Evolutionary conservation across 2,888 invertebrate species (phyloP).

Genomic region (Drosophila paramelanica): DNA sequence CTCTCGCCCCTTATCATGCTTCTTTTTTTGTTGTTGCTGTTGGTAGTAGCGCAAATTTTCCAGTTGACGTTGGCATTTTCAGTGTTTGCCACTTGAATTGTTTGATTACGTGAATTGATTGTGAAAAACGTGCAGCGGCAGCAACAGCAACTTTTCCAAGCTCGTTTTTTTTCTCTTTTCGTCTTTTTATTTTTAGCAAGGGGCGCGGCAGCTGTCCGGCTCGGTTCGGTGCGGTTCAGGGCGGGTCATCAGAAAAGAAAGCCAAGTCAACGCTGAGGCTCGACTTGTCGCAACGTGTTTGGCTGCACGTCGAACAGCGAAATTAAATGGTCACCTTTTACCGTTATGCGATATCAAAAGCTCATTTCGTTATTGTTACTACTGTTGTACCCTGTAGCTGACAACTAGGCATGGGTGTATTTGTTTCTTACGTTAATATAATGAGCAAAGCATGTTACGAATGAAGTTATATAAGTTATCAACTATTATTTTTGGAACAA

Average conservation of each 20-base stretch:
- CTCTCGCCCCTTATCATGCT: neutral
- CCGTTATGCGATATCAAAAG: conserved; percentile 42
- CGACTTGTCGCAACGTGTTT: conserved; percentile 53
- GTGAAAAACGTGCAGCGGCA: conserved; percentile 79
- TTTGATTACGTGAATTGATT: conserved; percentile 84
- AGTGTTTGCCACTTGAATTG: conserved; percentile 84
- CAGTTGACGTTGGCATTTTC: conserved; percentile 84
- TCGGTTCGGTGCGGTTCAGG: neutral
- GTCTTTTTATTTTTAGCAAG: conserved; percentile 9
- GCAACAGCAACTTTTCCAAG: conserved; percentile 54
- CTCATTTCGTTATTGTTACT: conserved; percentile 23
- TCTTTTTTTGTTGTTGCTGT: conserved; percentile 34
- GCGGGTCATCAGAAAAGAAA: conserved; percentile 47
- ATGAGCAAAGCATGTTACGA: no score
- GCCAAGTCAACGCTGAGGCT: conserved; percentile 36
- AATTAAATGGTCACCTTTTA: conserved; percentile 71
- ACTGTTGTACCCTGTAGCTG: conserved; percentile 1
- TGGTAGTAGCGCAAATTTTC: conserved; percentile 76
- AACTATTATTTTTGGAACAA: no score
- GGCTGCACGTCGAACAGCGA: conserved; percentile 54
- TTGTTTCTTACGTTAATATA: no score
- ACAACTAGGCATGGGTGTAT: neutral
- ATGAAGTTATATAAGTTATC: no score
- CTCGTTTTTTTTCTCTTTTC: neutral
- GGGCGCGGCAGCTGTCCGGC: conserved; percentile 14